phyloP scores from a whole-genome alignment of 2,888 invertebrate species.

The Ferdinandea cuprea region DNA sequence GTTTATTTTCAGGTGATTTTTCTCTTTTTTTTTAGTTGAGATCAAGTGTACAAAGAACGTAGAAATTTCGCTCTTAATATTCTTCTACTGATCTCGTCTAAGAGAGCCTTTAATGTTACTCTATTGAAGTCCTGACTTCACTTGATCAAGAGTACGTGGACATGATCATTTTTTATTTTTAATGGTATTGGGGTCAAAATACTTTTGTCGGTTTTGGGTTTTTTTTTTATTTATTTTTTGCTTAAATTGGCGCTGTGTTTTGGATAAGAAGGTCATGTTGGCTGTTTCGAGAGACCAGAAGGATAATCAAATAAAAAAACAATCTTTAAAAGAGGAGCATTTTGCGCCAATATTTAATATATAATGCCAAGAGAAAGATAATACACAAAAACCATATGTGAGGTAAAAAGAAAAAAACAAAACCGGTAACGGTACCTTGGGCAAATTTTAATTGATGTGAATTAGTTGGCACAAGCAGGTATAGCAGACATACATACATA shows the following conservation, averaged over 20 bases:
- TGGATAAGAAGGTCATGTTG: slow-evolving; percentile 42
- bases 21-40: too few relatives aligned
- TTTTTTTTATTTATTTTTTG: slow-evolving; percentile 1
- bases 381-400: slow-evolving; percentile 13
- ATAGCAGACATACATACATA: too few relatives aligned
- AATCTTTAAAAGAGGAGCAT: background rate
- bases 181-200: slow-evolving; percentile 58
- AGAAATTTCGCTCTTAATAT: background rate
- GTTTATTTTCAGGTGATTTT: too few relatives aligned
- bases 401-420: slow-evolving; percentile 6
- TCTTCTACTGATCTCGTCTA: background rate
- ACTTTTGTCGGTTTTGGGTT: slow-evolving; percentile 33
- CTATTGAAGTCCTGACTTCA: too few relatives aligned
- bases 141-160: background rate
- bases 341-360: slow-evolving; percentile 7
- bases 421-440: slow-evolving; percentile 65
- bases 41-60: too few relatives aligned
- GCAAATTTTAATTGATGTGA: slow-evolving; percentile 60
- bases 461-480: slow-evolving; percentile 54
- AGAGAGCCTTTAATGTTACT: too few relatives aligned
- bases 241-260: background rate
- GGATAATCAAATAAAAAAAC: background rate
- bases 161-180: slow-evolving; percentile 1
- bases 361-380: background rate
- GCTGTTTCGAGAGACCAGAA: background rate